Percentiles rank a stretch among this genome's conserved stretches.
Evolutionary conservation across 2,113 vertebrate species (phyloP).

Genomic region (Neomonachus schauinslandi): DNA sequence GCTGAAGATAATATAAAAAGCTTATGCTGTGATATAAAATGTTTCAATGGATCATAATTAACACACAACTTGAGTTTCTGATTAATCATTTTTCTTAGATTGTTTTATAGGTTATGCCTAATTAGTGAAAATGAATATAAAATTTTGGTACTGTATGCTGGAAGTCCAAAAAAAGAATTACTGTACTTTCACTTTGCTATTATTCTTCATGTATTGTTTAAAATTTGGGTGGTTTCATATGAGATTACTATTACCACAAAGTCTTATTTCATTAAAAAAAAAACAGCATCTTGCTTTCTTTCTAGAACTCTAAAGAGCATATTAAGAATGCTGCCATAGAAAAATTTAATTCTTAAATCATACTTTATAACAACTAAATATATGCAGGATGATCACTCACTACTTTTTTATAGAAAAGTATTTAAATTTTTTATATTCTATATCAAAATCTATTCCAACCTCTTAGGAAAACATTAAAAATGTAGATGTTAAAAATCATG

Average conservation of each 20-base stretch:
- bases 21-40: conserved; percentile 76
- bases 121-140: conserved; percentile 75
- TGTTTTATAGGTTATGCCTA: conserved; percentile 70
- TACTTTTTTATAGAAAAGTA: background rate
- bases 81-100: conserved; percentile 77
- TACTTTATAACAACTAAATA: background rate
- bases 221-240: conserved; percentile 1
- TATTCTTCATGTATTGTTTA: conserved; percentile 46
- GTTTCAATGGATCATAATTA: conserved; percentile 77
- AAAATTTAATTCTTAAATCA: background rate
- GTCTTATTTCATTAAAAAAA: background rate
- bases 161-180: background rate
- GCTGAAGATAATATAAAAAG: conserved; percentile 80
- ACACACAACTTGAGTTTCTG: conserved; percentile 71
- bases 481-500: background rate
- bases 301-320: background rate
- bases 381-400: background rate
- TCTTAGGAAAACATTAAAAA: background rate
- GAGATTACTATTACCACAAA: background rate
- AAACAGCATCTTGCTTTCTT: background rate
- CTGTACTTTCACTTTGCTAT: conserved; percentile 44
- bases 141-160: background rate
- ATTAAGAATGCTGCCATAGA: background rate
- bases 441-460: background rate
- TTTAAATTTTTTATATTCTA: background rate